Percentiles rank a stretch among this genome's conserved stretches.
Conservation (phyloP, 2,797 vertebrate genomes). For the Scolopax rusticola region DNA sequence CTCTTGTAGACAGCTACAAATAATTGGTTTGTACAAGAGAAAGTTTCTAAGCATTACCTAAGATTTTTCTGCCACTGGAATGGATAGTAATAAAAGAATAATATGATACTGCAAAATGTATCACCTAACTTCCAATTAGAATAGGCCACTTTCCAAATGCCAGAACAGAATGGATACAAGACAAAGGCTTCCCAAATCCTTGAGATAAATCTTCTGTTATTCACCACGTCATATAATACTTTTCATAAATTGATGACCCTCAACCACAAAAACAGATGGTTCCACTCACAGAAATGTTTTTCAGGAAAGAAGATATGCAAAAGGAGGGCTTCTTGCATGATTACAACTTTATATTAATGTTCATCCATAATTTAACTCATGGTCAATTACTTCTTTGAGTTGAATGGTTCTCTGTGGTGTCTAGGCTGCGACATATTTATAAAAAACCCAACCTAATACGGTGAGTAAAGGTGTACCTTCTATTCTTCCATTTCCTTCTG, state of each 20-base stretch:
- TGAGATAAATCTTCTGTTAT: background rate
- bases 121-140: background rate
- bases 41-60: background rate
- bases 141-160: background rate
- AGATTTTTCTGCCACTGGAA: background rate
- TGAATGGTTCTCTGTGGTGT: background rate
- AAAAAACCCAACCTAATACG: fast-evolving
- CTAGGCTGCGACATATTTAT: background rate
- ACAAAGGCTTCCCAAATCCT: background rate
- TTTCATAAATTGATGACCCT: background rate
- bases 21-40: constrained; percentile 19
- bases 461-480: background rate
- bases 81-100: background rate
- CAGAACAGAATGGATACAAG: background rate
- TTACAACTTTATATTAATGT: background rate
- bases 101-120: background rate
- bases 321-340: fast-evolving
- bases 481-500: background rate
- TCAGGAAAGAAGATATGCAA: background rate
- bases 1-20: constrained; percentile 6
- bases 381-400: background rate
- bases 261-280: background rate
- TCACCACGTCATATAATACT: background rate
- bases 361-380: background rate
- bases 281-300: background rate